These are phyloP conservation scores for Drosophila sp. DNA, from an alignment of 1,140 invertebrate species.

Conservation along the genomic window DNA sequence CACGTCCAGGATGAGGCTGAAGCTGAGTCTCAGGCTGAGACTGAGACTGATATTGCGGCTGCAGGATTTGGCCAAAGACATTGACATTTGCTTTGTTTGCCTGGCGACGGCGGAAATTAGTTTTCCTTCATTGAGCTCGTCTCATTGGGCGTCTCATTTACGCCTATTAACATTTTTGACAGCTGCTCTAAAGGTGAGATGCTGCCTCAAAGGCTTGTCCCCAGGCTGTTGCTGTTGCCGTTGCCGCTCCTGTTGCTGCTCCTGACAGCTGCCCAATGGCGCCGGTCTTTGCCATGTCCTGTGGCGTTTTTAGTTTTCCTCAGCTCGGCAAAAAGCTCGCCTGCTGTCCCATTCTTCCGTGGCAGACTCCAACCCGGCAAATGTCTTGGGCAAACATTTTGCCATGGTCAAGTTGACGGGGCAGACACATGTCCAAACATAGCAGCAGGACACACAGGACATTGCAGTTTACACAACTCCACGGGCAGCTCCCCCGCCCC, in stretches of 20 bases:
- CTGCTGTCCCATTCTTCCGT: slow-evolving; percentile 36
- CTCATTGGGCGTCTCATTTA: slow-evolving; percentile 76
- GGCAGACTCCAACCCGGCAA: slow-evolving; percentile 32
- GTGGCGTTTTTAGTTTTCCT: slow-evolving; percentile 39
- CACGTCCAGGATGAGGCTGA: slow-evolving; percentile 51
- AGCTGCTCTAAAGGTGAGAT: slow-evolving; percentile 64
- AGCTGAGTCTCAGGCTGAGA: neutral
- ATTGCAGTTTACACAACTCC: slow-evolving; percentile 60
- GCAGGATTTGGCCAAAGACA: slow-evolving; percentile 24
- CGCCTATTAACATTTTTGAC: slow-evolving; percentile 73
- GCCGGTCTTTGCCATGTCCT: slow-evolving; percentile 48
- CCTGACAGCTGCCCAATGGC: slow-evolving; percentile 68
- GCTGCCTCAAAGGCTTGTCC: slow-evolving; percentile 70
- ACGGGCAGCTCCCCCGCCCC: slow-evolving; percentile 16
- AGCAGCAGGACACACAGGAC: slow-evolving; percentile 44
- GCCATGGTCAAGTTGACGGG: slow-evolving; percentile 48
- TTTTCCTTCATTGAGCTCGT: slow-evolving; percentile 55
- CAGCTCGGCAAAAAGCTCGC: slow-evolving; percentile 15
- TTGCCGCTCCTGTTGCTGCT: slow-evolving; percentile 42
- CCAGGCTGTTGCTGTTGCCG: neutral
- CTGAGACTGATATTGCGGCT: slow-evolving; percentile 9
- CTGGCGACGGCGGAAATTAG: slow-evolving; percentile 63
- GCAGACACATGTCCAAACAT: slow-evolving; percentile 71
- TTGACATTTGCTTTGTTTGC: slow-evolving; percentile 39
- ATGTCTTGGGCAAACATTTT: slow-evolving; percentile 63